These are phyloP conservation scores for Tamandua tetradactyla DNA, from an alignment of 2,797 vertebrate genomes.

Conservation along the genomic window DNA sequence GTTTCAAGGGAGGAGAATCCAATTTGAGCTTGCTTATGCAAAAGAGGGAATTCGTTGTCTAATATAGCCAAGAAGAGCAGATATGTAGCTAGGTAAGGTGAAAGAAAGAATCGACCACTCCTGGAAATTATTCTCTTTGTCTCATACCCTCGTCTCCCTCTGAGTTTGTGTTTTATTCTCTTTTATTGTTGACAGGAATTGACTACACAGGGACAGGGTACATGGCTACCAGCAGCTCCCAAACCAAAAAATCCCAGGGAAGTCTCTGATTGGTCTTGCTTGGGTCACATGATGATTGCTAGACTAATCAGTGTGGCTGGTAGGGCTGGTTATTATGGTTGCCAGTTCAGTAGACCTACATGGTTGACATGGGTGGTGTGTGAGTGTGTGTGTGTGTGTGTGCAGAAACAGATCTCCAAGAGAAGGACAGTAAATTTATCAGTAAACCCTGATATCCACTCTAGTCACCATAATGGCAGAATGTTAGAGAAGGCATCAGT, in stretches of 20 bases:
- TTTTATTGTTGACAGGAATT: not conserved
- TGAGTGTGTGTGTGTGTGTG: no score
- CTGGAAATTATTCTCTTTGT: not conserved
- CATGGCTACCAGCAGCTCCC: not conserved
- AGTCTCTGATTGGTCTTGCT: not conserved
- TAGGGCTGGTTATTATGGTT: not conserved
- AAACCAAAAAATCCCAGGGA: not conserved
- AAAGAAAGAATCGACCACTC: not conserved
- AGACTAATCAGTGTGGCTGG: not conserved
- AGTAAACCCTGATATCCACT: not conserved
- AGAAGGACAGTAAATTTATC: not conserved
- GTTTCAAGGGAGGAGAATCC: not conserved
- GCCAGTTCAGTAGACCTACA: not conserved
- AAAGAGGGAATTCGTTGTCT: not conserved
- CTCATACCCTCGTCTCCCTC: not conserved
- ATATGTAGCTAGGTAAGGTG: not conserved
- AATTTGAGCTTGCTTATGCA: not conserved
- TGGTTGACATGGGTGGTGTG: not conserved
- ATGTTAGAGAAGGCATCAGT: not conserved
- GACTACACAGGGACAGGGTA: not conserved
- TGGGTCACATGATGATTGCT: not conserved
- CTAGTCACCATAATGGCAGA: not conserved
- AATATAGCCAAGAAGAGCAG: not conserved
- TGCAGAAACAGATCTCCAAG: not conserved
- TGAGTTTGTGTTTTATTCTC: not conserved